Percentiles rank a stretch among this genome's conserved stretches.
These are phyloP conservation scores for Sturnus vulgaris DNA, from an alignment of 2,113 vertebrate species.

Conservation along the genomic window DNA sequence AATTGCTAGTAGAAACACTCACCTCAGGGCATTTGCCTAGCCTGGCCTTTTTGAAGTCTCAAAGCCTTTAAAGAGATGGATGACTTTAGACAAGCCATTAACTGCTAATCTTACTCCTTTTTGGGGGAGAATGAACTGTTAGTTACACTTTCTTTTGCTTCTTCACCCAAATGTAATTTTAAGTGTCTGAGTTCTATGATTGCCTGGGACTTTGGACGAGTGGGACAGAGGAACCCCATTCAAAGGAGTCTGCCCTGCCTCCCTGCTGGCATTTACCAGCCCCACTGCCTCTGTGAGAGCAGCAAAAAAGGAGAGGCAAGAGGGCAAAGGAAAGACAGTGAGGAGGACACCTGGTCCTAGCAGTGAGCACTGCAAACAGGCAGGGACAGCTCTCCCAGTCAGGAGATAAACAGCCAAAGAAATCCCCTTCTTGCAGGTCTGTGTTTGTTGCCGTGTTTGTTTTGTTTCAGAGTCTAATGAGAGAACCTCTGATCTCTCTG, in stretches of 20 bases:
- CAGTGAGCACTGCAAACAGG: not conserved
- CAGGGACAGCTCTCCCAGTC: not conserved
- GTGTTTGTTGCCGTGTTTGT: not conserved
- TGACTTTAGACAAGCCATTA: not conserved
- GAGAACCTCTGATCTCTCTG: not conserved
- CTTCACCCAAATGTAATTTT: constrained; percentile 20
- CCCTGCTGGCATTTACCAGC: not conserved
- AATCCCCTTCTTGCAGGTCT: not conserved
- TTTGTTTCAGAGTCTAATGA: not conserved
- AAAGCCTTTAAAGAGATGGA: not conserved
- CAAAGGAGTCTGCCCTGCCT: not conserved
- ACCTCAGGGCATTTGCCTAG: not conserved
- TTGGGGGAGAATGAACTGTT: not conserved
- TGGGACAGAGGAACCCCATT: not conserved
- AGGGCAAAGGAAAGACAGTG: not conserved
- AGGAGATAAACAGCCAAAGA: not conserved
- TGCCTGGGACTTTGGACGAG: not conserved
- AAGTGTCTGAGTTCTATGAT: constrained; percentile 5
- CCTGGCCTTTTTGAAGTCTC: not conserved
- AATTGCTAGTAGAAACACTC: not conserved
- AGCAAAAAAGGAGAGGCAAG: not conserved
- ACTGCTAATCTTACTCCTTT: not conserved
- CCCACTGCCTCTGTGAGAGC: not conserved
- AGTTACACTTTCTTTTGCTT: constrained; percentile 3
- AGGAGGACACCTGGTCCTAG: not conserved